These are phyloP conservation scores for Nymphalis polychloros DNA, from an alignment of 2,888 invertebrate species.

Conservation along the genomic window DNA sequence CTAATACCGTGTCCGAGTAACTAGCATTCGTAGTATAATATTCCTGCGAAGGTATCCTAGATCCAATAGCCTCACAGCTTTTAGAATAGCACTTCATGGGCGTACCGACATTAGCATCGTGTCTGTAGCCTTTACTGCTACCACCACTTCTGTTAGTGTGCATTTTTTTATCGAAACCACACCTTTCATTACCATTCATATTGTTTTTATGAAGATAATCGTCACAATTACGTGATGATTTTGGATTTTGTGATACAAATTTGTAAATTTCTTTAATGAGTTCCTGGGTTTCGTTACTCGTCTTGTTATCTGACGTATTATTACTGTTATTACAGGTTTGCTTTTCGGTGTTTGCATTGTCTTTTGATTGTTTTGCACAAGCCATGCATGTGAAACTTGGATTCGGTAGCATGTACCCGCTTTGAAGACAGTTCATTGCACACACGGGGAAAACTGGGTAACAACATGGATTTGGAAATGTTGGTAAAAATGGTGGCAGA, in stretches of 20 bases:
- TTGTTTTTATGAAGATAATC: conserved; percentile 29
- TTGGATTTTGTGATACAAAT: conserved; percentile 59
- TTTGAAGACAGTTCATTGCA: conserved; percentile 64
- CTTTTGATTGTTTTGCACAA: conserved; percentile 52
- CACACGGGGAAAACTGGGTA: conserved; percentile 67
- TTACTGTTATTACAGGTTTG: conserved; percentile 44
- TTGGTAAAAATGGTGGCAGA: conserved; percentile 48
- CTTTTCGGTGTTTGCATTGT: conserved; percentile 44
- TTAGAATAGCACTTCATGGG: conserved; percentile 64
- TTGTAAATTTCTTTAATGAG: conserved; percentile 74
- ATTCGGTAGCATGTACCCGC: conserved; percentile 56
- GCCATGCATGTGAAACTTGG: conserved; percentile 59
- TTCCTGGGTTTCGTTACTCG: conserved; percentile 60
- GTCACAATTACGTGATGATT: conserved; percentile 43
- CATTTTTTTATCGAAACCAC: conserved; percentile 39
- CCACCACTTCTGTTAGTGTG: conserved; percentile 58
- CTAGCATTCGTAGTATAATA: conserved; percentile 54
- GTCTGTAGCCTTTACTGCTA: conserved; percentile 52
- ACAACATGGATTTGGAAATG: conserved; percentile 62
- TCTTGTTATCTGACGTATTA: conserved; percentile 38
- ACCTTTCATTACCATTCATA: conserved; percentile 13
- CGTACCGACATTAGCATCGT: conserved; percentile 66
- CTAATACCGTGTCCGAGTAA: conserved; percentile 66
- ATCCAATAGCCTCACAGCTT: conserved; percentile 71
- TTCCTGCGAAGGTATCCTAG: conserved; percentile 49